phyloP scores from a whole-genome alignment of 2,113 vertebrate species.

The Rhabdornis inornatus region DNA sequence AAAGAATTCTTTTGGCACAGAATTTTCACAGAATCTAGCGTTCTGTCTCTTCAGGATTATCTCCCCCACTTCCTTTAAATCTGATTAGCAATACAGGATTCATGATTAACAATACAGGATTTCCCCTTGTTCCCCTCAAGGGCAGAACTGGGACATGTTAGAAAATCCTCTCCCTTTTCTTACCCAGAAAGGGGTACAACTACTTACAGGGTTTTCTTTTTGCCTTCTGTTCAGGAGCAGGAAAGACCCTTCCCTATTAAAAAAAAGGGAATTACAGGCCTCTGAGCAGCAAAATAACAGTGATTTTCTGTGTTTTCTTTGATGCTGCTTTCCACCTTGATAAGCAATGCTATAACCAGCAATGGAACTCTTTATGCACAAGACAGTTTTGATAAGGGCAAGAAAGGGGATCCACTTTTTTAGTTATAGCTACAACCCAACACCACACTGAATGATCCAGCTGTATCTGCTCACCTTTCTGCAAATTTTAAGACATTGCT shows the following conservation, averaged over 20 bases:
- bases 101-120: background rate
- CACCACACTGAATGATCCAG: slow-evolving; percentile 26
- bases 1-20: slow-evolving; percentile 53
- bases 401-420: slow-evolving; percentile 18
- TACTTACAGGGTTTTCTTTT: background rate
- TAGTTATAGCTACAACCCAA: slow-evolving; percentile 60
- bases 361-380: slow-evolving; percentile 19
- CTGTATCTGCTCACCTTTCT: slow-evolving; percentile 64
- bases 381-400: background rate
- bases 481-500: slow-evolving; percentile 10
- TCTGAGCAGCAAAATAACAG: slow-evolving; percentile 4
- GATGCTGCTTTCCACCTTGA: background rate
- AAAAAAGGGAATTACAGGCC: background rate
- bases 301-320: background rate
- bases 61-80: background rate
- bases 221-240: background rate
- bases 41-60: background rate
- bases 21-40: background rate
- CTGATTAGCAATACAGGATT: background rate
- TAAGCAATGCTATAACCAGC: slow-evolving; percentile 12
- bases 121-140: background rate
- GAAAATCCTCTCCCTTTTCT: background rate
- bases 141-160: background rate
- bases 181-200: background rate
- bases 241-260: background rate